Evolutionary conservation across 2,113 vertebrate genomes (phyloP), one percentile per base, ranked within the genome.

Genomic region (Uria lomvia): DNA sequence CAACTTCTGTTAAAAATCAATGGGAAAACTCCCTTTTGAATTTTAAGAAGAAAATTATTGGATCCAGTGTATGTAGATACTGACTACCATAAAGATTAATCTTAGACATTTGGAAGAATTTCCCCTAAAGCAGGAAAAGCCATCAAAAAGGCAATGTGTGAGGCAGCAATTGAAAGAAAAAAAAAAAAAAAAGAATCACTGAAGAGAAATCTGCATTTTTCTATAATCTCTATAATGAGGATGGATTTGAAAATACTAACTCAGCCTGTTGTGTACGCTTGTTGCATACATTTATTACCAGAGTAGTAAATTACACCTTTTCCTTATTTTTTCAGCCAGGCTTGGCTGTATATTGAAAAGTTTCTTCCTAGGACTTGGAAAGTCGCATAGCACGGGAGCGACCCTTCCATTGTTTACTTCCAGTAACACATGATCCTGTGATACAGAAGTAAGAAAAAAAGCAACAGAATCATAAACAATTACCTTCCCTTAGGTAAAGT

Each of bases 121-220:
- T 92, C 49, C 73, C 91, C 91, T 85, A 63, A 77, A 95, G 95
- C 88, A 96, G 96, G 91, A 93, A 95, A 96, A 97, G 11, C 40
- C 42, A 92, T 96, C 89, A 87, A 95, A 94, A 94, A 80, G 30
- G 43, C 86, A 88, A 66, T 27, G 36, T 95, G 75, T 95, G 72
- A 90, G 85, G 82, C 66, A 94, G 53, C 7, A 88, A 78, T 76
- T n/a, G n/a, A 30, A 58, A 32, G 66, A 21, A 32, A 59, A 74
- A 13, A 49, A 30, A 34, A 34, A 60, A n/a, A 72, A 53, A 74
- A 12, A 19, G 36, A 49, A 30, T n/a, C 4, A 19, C 32, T 82
- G 36, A 88, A 71, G 32, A 65, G 79, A 71, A 53, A 81, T 21
- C 24, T 60, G 23, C 38, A 43, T 88, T 95, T 94, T 83, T 71